Conservation (phyloP, 2,888 invertebrate genomes). For the Lysandra bellargus region DNA sequence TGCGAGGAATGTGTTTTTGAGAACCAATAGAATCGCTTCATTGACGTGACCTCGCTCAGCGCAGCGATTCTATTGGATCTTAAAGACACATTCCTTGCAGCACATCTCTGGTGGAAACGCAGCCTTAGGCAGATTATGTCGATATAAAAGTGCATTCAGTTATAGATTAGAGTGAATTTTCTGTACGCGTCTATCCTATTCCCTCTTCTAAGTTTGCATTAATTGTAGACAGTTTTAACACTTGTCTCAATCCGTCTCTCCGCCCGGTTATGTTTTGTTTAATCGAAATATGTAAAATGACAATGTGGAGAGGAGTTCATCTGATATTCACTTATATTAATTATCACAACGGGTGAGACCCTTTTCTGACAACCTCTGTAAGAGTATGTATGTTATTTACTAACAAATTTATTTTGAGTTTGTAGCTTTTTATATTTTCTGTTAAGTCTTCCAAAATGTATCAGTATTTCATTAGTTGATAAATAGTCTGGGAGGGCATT, state of each 20-base stretch:
- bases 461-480: conserved; percentile 59
- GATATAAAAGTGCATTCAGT: background rate
- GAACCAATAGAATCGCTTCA: too few species aligned
- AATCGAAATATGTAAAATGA: background rate
- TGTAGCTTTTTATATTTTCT: conserved; percentile 39
- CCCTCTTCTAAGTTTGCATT: background rate
- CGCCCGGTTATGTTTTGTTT: conserved; percentile 18
- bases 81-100: too few species aligned
- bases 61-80: too few species aligned
- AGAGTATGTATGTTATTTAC: conserved; percentile 19
- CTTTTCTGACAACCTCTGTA: conserved; percentile 22
- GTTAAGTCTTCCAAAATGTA: conserved; percentile 56
- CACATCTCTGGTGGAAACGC: too few species aligned
- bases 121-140: background rate
- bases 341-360: conserved; percentile 29
- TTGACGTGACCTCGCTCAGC: too few species aligned
- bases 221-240: background rate
- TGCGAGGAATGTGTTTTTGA: too few species aligned
- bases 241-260: conserved; percentile 16
- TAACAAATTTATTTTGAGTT: conserved; percentile 26
- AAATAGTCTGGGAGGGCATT: conserved; percentile 65
- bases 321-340: background rate
- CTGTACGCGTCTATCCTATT: background rate
- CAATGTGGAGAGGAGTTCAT: background rate
- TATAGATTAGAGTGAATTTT: background rate